These are phyloP conservation scores for Lontra canadensis DNA, from an alignment of 2,113 vertebrate genomes.

Conservation along the genomic window DNA sequence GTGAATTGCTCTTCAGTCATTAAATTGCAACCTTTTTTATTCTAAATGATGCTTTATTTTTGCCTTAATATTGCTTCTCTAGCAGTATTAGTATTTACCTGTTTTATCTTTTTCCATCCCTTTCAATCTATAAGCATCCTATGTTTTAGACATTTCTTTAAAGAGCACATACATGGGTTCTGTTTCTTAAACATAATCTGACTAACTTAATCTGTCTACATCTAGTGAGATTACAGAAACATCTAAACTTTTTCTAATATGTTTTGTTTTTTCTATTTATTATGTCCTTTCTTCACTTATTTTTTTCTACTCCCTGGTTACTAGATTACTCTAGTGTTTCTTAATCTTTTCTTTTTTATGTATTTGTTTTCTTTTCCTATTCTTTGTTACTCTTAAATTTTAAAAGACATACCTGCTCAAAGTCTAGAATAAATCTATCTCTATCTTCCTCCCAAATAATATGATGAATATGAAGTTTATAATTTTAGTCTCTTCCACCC, in stretches of 20 bases:
- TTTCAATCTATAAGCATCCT: not conserved
- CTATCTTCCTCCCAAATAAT: not conserved
- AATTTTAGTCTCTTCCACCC: not conserved
- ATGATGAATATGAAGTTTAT: not conserved
- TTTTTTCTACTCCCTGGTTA: not conserved
- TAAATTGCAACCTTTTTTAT: not conserved
- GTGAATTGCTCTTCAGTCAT: not conserved
- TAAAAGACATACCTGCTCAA: not conserved
- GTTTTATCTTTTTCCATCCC: not conserved
- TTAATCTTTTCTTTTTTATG: not conserved
- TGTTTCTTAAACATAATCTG: constrained; percentile 9
- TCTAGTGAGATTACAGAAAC: not conserved
- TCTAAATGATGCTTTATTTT: not conserved
- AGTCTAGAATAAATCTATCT: not conserved
- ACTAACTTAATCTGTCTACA: not conserved
- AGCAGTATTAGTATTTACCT: not conserved
- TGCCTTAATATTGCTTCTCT: not conserved
- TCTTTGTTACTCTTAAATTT: constrained; percentile 30
- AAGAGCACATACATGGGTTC: not conserved
- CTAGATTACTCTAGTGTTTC: not conserved
- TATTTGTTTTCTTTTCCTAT: not conserved
- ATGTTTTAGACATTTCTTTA: not conserved
- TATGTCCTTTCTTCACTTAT: not conserved
- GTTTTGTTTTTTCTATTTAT: not conserved
- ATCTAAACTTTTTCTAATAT: constrained; percentile 1